Evolutionary conservation across 2,888 invertebrate species (phyloP).

Genomic region (Nasonia oneida): DNA sequence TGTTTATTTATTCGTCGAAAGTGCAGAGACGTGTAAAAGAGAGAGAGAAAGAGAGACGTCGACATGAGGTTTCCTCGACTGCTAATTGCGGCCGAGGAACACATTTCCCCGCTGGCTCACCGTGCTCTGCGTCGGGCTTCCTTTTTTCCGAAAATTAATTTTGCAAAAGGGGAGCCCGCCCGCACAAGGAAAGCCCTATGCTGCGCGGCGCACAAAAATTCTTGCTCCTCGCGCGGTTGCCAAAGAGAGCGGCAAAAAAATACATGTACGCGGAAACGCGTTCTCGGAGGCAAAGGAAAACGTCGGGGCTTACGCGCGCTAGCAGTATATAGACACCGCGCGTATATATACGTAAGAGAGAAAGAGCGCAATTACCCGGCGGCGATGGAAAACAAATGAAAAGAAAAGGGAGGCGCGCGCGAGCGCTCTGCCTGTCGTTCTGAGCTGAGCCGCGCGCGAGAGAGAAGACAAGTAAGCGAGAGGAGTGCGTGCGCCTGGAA

Average conservation of each 20-base stretch:
- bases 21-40: constrained; percentile 60
- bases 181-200: neutral
- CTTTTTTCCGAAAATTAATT: constrained; percentile 57
- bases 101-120: neutral
- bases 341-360: constrained; percentile 53
- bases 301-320: constrained; percentile 66
- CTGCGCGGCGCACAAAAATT: constrained; percentile 32
- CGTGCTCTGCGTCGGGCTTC: constrained; percentile 5
- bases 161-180: constrained; percentile 40
- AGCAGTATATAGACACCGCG: constrained; percentile 20
- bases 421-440: constrained; percentile 15
- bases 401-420: constrained; percentile 61
- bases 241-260: constrained; percentile 65
- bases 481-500: constrained; percentile 55
- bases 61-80: constrained; percentile 28
- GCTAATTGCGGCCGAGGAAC: constrained; percentile 53
- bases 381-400: constrained; percentile 77
- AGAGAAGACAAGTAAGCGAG: constrained; percentile 59
- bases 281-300: constrained; percentile 68
- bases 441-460: constrained; percentile 13
- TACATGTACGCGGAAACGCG: constrained; percentile 67
- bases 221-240: constrained; percentile 23
- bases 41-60: constrained; percentile 26
- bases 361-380: constrained; percentile 76
- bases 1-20: constrained; percentile 56